phyloP scores from a whole-genome alignment of 2,888 invertebrate genomes.

The Pristionchus mayeri region DNA sequence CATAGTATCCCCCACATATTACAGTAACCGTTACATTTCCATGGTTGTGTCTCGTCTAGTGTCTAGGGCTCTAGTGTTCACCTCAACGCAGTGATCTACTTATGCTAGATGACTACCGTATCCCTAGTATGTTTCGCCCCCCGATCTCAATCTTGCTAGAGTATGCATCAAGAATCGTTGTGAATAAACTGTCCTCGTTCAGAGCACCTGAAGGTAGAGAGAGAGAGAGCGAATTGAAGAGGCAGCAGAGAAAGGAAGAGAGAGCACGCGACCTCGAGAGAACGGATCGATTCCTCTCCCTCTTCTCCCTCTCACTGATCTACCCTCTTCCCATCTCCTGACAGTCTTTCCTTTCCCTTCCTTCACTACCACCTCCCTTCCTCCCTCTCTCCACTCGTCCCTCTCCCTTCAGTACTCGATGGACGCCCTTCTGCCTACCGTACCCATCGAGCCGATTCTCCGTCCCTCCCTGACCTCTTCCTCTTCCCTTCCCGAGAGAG shows the following conservation, averaged over 20 bases:
- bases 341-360: background rate
- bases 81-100: conserved; percentile 7
- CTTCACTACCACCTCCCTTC: background rate
- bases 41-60: conserved; percentile 23
- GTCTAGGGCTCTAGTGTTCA: background rate
- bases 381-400: background rate
- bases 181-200: conserved; percentile 2
- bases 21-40: conserved; percentile 24
- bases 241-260: too few species aligned
- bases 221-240: too few species aligned
- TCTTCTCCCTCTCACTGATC: conserved; percentile 8
- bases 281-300: background rate
- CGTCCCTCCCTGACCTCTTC: conserved; percentile 31
- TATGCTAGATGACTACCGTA: background rate
- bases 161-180: conserved; percentile 29
- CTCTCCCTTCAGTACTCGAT: background rate
- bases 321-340: conserved; percentile 36
- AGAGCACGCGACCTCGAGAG: background rate
- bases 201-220: too few species aligned
- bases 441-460: background rate
- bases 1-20: conserved; percentile 1
- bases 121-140: background rate
- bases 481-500: conserved; percentile 26
- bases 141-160: background rate
- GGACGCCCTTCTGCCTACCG: background rate